Conservation (phyloP, 1,140 invertebrate genomes). For the Drosophila simulans region DNA sequence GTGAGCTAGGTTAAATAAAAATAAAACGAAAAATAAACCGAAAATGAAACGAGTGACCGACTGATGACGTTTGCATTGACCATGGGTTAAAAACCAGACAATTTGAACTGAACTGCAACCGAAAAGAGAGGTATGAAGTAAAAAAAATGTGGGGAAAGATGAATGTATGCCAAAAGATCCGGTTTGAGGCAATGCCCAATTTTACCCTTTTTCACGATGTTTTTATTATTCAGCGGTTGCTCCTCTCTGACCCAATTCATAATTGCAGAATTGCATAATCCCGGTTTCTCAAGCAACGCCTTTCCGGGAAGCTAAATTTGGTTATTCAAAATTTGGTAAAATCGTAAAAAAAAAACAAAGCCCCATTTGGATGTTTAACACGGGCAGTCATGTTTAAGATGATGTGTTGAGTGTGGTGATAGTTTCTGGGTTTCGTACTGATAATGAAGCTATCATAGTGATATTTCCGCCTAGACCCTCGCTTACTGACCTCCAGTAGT, state of each 20-base stretch:
- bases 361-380: conserved; percentile 53
- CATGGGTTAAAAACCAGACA: conserved; percentile 56
- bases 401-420: not conserved
- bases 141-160: conserved; percentile 26
- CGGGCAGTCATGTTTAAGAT: conserved; percentile 9
- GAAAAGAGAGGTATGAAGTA: conserved; percentile 9
- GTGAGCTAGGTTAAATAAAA: conserved; percentile 7
- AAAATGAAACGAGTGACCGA: conserved; percentile 35
- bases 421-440: conserved; percentile 1
- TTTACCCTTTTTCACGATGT: conserved; percentile 41
- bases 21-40: not conserved
- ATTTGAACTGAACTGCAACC: conserved; percentile 34
- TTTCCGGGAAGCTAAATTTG: conserved; percentile 67
- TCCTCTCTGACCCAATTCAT: conserved; percentile 74
- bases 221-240: conserved; percentile 33
- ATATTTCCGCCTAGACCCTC: conserved; percentile 46
- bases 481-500: conserved; percentile 53
- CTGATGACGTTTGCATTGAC: conserved; percentile 58
- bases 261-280: conserved; percentile 73
- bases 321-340: conserved; percentile 54
- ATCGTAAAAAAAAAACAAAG: conserved; percentile 26
- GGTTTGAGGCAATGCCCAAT: conserved; percentile 65
- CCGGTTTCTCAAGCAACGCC: conserved; percentile 51
- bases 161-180: conserved; percentile 63
- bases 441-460: conserved; percentile 6